Evolutionary conservation across 1,140 invertebrate species (phyloP), one percentile per base, ranked within the genome.

Genomic region (Euwallacea similis): DNA sequence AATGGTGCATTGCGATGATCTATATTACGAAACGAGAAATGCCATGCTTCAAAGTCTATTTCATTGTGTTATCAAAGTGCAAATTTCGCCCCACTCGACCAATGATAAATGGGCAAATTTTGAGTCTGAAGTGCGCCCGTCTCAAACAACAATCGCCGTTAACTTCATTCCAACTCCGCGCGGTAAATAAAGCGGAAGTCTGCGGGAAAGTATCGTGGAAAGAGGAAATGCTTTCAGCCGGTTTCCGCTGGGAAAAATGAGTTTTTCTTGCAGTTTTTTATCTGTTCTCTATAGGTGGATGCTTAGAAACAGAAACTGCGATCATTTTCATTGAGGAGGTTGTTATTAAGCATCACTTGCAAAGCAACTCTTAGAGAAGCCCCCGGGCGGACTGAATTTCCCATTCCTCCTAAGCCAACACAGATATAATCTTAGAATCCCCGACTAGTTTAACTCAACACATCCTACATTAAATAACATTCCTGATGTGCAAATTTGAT

Each of bases 121-220:
- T 15, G 4, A 56, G 54, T 56, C 16, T 56, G 11, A 15, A 56
- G 54, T 3, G 16, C 16, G 11, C 54, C n/a, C 54, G 54, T 56
- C 16, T 56, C 54, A 56, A 56, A 56, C 54, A 56, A 56, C 54
- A 56, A 56, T 56, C 54, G 11, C 16, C 46, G 46, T 50, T 50
- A 50, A 50, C 46, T 56, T 56, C 16, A 56, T 56, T 56, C 16
- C 54, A 13, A 16, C 16, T 56, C 16, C 16, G 16, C 16, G 54
- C 16, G 54, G 54, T 56, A 56, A 56, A 56, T 56, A 56, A 56
- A 56, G 11, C 54, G 54, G 54, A 56, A 56, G 54, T 56, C 54
- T 56, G 54, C n/a, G 16, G 54, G 54, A 56, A 56, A 56, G 16
- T 56, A n/a, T 56, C n/a, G 54, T 56, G 54, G 54, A 56, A 56